Conservation (phyloP, 2,113 vertebrate species). For the Pedionomus torquatus region DNA sequence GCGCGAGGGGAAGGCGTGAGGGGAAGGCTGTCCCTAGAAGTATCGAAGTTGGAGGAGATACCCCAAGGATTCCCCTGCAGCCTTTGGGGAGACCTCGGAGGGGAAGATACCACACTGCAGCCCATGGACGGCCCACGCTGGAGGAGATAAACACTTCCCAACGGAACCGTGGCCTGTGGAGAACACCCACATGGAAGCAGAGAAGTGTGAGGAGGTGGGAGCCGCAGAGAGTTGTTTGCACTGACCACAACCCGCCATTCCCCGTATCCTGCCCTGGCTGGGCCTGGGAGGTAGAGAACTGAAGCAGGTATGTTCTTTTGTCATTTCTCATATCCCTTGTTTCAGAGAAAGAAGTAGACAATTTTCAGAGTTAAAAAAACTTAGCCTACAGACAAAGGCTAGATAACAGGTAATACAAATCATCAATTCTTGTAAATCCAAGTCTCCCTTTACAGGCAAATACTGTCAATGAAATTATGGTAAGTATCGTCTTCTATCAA, state of each 20-base stretch:
- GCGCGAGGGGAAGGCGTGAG: neutral
- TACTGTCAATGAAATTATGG: neutral
- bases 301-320: accelerated
- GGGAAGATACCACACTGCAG: neutral
- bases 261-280: neutral
- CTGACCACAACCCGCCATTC: neutral
- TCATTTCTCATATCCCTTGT: neutral
- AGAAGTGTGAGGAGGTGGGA: neutral
- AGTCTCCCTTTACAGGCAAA: neutral
- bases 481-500: neutral
- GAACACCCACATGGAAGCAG: accelerated
- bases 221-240: neutral
- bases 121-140: accelerated
- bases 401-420: neutral
- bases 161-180: neutral
- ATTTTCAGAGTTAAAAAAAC: neutral
- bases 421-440: neutral
- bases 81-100: accelerated
- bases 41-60: accelerated
- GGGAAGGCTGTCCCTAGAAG: neutral
- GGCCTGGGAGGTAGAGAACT: neutral
- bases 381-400: neutral
- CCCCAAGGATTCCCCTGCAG: neutral
- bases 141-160: accelerated
- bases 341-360: neutral